Base-by-base conservation (phyloP, 1,140 invertebrate species). In the Odontomachus brunneus region DNA sequence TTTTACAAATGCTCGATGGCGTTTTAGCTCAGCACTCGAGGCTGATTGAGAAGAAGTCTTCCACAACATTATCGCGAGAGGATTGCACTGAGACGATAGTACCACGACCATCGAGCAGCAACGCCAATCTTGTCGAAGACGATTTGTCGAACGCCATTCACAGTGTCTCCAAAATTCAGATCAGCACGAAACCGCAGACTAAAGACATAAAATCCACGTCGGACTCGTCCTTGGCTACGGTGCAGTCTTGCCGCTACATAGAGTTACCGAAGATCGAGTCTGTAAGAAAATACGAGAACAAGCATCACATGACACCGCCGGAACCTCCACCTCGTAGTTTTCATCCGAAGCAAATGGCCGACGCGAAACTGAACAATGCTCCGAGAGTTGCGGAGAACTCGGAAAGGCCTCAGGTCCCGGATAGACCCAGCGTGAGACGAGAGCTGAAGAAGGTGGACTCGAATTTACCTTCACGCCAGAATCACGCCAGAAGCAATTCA, bases 321-420 rank as follows among this genome's bases (percentile, higher is more conserved):
- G 92, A 94, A 82, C 94, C 94, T 12, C 94, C 94, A 29, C 94
- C 94, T 60, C 90, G 94, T n/a, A n/a, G n/a, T 44, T 94, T 93
- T 83, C 91, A 92, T 48, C 84, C 91, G 7, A 93, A 92, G 69
- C 85, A 88, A 24, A 55, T 84, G 22, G 44, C 83, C 0, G 88
- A 91, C 71, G 71, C 57, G 9, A 63, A 73, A 65, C 63, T 69
- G 33, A 71, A 75, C 33, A 88, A 78, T 49, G 22, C 44, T 82
- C 17, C 72, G 19, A 82, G 69, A 19, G 14, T 24, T n/a, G 11
- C 83, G n/a, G 81, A 90, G n/a, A 60, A 76, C 71, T 80, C 69
- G 33, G 88, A 89, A 29, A 91, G 87, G 51, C 86, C 85, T 11
- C 85, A 87, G 76, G 67, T 86, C 9, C 66, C 85, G 15, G 88